Evolutionary conservation across 2,888 invertebrate genomes (phyloP).

Genomic region (Heteropelma amictum): DNA sequence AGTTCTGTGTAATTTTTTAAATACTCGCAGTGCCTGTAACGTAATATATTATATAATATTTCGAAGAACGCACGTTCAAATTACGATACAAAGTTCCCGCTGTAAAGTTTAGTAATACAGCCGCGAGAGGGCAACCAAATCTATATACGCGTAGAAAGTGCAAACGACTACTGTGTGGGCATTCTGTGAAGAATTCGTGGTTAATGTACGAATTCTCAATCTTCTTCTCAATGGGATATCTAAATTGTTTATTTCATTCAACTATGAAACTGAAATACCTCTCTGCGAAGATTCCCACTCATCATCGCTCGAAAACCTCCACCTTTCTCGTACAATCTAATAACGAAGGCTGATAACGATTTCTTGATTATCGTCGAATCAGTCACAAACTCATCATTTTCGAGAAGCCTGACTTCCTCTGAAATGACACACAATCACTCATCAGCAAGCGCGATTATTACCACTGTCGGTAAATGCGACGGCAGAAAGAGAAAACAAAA

Average conservation of each 20-base stretch:
- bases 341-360: no score
- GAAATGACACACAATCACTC: no score
- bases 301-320: constrained; percentile 29
- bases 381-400: neutral
- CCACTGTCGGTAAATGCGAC: no score
- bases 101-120: neutral
- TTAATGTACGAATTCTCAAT: neutral
- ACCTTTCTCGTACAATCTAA: constrained; percentile 3
- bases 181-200: no score
- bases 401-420: neutral
- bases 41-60: constrained; percentile 17
- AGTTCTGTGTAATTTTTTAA: constrained; percentile 86
- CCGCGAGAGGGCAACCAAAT: neutral
- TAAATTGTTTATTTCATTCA: neutral
- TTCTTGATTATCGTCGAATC: neutral
- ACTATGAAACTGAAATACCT: constrained; percentile 48
- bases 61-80: neutral
- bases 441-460: no score
- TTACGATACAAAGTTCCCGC: neutral
- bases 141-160: neutral
- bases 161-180: no score
- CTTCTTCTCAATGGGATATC: no score
- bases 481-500: no score
- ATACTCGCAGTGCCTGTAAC: constrained; percentile 83
- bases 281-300: constrained; percentile 58